Conservation (phyloP, 2,113 vertebrate species). For the Albula goreensis region DNA sequence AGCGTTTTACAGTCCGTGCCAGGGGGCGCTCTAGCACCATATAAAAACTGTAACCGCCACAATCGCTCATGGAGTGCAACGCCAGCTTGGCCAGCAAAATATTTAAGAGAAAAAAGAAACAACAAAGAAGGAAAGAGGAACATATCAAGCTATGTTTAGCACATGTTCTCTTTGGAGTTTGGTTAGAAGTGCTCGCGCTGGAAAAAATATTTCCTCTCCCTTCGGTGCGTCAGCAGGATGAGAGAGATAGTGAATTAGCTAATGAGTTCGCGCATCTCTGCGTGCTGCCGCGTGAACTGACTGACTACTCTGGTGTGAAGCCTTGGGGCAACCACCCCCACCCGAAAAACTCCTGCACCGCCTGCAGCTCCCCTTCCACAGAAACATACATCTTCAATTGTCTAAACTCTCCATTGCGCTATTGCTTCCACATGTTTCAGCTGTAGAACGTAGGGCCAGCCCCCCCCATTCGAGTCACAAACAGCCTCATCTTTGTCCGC, state of each 20-base stretch:
- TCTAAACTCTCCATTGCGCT: conserved; percentile 65
- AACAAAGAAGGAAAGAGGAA: neutral
- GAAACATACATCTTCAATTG: conserved; percentile 58
- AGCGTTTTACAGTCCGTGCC: conserved; percentile 11
- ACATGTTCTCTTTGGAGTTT: neutral
- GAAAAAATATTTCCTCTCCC: neutral
- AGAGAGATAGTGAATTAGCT: neutral
- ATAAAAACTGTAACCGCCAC: neutral
- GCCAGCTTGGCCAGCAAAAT: neutral
- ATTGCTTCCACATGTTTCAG: conserved; percentile 96
- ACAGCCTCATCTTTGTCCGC: conserved; percentile 4
- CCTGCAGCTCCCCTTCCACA: conserved; percentile 34
- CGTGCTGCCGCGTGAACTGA: neutral
- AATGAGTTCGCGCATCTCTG: neutral
- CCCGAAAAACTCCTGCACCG: conserved; percentile 11
- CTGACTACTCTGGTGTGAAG: neutral
- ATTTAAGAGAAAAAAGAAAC: neutral
- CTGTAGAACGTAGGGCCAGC: conserved; percentile 73
- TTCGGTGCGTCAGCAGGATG: neutral
- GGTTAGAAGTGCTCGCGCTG: neutral
- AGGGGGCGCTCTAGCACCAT: conserved; percentile 75
- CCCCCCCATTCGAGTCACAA: neutral
- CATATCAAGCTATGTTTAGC: neutral
- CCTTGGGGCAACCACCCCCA: neutral
- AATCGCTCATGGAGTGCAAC: no score